phyloP scores from a whole-genome alignment of 2,888 invertebrate genomes.

The Acanthosepion lycidas region DNA sequence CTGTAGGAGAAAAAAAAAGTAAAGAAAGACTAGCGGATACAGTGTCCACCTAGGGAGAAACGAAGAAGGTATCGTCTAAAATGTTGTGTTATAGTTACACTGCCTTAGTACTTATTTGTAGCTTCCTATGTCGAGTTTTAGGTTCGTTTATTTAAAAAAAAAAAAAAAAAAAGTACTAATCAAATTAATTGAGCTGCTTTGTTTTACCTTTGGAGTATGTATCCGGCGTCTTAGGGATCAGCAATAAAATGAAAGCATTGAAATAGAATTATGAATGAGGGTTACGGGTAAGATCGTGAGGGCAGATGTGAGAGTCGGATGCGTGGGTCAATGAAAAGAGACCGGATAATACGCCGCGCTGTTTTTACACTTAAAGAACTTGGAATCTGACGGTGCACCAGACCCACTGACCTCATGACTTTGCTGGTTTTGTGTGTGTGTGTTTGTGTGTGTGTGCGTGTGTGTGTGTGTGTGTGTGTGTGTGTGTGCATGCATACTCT shows the following conservation, averaged over 20 bases:
- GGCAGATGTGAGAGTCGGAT: not conserved
- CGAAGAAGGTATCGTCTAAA: too few relatives aligned
- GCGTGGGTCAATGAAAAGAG: not conserved
- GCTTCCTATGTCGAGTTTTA: too few relatives aligned
- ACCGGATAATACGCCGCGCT: not conserved
- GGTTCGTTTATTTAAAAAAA: too few relatives aligned
- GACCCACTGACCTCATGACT: not conserved
- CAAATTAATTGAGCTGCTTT: not conserved
- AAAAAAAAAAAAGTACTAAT: too few relatives aligned
- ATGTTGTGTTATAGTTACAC: too few relatives aligned
- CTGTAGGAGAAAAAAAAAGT: too few relatives aligned
- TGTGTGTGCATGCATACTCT: not conserved
- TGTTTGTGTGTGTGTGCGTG: not conserved
- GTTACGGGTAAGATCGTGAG: not conserved
- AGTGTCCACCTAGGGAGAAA: too few relatives aligned
- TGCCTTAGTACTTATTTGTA: too few relatives aligned
- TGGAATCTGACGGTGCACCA: not conserved
- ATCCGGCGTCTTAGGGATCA: not conserved
- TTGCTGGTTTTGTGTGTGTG: not conserved
- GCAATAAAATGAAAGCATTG: not conserved
- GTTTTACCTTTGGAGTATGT: not conserved
- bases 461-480: not conserved
- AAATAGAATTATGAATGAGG: not conserved
- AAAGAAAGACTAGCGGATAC: too few relatives aligned
- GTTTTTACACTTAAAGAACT: not conserved